Evolutionary conservation across 2,113 vertebrate species (phyloP).

Genomic region (Puffinus mauretanicus): DNA sequence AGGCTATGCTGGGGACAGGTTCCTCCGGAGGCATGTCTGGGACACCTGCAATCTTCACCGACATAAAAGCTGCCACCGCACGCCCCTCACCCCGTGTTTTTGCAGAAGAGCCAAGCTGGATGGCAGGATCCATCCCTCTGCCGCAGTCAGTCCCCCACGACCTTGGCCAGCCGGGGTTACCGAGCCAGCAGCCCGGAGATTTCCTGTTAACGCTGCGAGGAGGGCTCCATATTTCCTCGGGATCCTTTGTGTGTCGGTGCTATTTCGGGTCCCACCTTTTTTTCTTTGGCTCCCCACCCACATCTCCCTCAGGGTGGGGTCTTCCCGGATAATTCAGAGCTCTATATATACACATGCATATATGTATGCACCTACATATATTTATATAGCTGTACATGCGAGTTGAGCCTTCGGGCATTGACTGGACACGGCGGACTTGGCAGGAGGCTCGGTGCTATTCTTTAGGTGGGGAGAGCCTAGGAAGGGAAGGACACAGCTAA

Average conservation of each 20-base stretch:
- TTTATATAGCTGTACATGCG: neutral
- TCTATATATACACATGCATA: neutral
- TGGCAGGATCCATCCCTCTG: neutral
- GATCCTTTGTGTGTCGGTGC: slow-evolving; percentile 4
- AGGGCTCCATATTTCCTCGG: slow-evolving; percentile 43
- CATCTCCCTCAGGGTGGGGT: slow-evolving; percentile 34
- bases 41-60: neutral
- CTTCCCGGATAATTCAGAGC: neutral
- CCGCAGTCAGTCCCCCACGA: neutral
- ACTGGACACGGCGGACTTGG: neutral
- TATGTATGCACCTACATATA: neutral
- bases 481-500: slow-evolving; percentile 58
- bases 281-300: neutral
- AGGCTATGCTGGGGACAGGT: neutral
- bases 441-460: neutral
- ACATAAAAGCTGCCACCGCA: neutral
- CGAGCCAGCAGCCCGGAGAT: neutral
- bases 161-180: neutral
- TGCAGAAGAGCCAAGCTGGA: neutral
- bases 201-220: neutral
- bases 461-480: slow-evolving; percentile 43
- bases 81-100: fast-evolving
- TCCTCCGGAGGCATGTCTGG: neutral
- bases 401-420: neutral
- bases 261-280: slow-evolving; percentile 20